Conservation (phyloP, 2,797 vertebrate species). For the Gallinago stenura region DNA sequence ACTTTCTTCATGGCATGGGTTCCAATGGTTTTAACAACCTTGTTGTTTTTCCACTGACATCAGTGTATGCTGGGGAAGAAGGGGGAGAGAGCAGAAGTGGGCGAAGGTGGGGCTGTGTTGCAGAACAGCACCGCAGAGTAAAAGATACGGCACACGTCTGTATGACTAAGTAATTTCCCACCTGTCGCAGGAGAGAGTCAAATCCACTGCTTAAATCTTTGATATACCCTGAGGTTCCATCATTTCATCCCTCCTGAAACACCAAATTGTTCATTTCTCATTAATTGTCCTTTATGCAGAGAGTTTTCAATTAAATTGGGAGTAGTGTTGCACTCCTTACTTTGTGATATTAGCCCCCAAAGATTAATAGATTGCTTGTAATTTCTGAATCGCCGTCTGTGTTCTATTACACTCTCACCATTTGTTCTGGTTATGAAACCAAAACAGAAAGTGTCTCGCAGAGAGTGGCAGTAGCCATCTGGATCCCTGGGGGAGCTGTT, state of each 20-base stretch:
- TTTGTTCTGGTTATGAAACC: constrained; percentile 62
- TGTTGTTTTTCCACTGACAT: constrained; percentile 2
- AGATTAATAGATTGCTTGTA: constrained; percentile 76
- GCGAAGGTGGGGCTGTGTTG: neutral
- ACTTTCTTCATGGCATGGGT: neutral
- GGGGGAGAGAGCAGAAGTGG: neutral
- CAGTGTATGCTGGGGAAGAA: neutral
- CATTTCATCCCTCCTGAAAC: constrained; percentile 72
- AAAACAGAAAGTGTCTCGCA: constrained; percentile 18
- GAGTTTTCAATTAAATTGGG: constrained; percentile 76
- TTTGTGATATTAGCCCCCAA: constrained; percentile 76
- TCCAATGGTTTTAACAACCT: constrained; percentile 3
- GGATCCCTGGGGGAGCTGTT: constrained; percentile 13
- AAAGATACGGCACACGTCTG: neutral
- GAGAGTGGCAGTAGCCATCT: constrained; percentile 36
- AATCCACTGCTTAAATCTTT: constrained; percentile 41
- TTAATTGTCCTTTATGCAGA: constrained; percentile 72
- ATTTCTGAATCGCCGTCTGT: constrained; percentile 61
- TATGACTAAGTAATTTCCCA: constrained; percentile 13
- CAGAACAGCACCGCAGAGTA: neutral
- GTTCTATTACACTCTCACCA: constrained; percentile 19
- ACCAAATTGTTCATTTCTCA: constrained; percentile 77
- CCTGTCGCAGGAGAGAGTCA: constrained; percentile 45
- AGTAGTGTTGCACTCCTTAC: constrained; percentile 73
- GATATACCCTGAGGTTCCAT: constrained; percentile 50